Evolutionary conservation across 2,113 vertebrate species (phyloP), one percentile per base, ranked within the genome.

Genomic region (Macroglossus sobrinus): DNA sequence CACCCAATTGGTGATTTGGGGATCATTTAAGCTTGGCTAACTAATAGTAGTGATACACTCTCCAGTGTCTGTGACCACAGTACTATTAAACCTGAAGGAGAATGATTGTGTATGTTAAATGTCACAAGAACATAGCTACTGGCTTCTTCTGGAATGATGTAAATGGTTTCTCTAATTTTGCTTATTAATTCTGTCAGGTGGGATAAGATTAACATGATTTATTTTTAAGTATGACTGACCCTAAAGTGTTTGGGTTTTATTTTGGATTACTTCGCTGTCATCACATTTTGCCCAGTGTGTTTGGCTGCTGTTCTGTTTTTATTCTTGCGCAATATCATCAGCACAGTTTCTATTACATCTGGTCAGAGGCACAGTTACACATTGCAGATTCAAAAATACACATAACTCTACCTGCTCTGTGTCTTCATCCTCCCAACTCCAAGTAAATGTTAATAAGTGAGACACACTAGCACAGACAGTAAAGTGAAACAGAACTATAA

Each of bases 251-350:
- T 63, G 86, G 55, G 90, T 90, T 89, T 95, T 93, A 68, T 82
- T 84, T 93, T 92, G 47, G 35, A 95, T 95, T 89, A 71, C 63
- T 96, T 92, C 76, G 55, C 63, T 91, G 93, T 91, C 89, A 82
- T 97, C 86, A 92, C 40, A 72, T 93, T 74, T 84, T 92, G 69
- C 63, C 74, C 71, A 79, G 53, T 72, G 59, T 63, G 38, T 76
- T 95, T 94, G 95, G 35, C 61, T 93, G 75, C 69, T 33, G 33
- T 89, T 88, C 10, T 78, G 57, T 50, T 90, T 95, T 91, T 59
- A n/a, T 59, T 89, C 72, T 93, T 93, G 69, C 2, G 1, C 30
- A 81, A 21, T 61, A 40, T 90, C 85, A 64, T 75, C 89, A 80
- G 61, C 71, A 47, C 30, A 35, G 3, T 94, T 79, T 85, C 43